A percentile compares a stretch with the other conserved stretches of the same genome.
These are phyloP conservation scores for Zaprionus ornatus DNA, from an alignment of 1,140 invertebrate genomes.

Conservation along the genomic window DNA sequence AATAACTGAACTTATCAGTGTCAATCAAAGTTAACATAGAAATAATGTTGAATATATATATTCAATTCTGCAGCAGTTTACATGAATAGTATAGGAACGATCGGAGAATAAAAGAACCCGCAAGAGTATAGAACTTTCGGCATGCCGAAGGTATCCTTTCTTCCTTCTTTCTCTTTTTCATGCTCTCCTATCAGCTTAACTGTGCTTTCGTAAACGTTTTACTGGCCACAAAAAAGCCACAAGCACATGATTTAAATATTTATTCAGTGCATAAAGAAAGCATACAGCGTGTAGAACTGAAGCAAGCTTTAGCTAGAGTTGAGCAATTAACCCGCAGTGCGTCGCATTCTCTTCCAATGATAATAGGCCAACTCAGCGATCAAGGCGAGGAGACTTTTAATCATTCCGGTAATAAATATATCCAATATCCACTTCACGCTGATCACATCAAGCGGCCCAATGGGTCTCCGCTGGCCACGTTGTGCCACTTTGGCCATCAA, in stretches of 20 bases:
- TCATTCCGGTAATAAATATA: neutral
- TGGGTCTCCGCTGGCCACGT: neutral
- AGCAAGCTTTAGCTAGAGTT: neutral
- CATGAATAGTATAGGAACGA: no score
- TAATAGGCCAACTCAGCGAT: neutral
- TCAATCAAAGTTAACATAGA: no score
- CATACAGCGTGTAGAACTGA: neutral
- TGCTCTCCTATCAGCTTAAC: neutral
- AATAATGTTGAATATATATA: no score
- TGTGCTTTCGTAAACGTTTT: neutral
- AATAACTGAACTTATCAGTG: no score
- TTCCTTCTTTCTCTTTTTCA: no score
- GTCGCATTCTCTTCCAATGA: neutral
- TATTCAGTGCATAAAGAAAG: neutral
- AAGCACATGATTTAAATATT: neutral
- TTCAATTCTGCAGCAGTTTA: no score
- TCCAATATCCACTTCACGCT: conserved; percentile 5
- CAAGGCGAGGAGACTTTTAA: neutral
- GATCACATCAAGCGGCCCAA: neutral
- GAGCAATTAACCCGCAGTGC: neutral
- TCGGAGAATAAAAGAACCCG: no score
- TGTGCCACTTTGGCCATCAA: neutral
- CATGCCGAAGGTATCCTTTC: no score
- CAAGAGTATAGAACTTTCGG: no score
- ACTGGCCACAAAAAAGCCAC: neutral